Evolutionary conservation across 2,113 vertebrate genomes (phyloP), one percentile per base, ranked within the genome.

Genomic region (Shinisaurus crocodilurus): DNA sequence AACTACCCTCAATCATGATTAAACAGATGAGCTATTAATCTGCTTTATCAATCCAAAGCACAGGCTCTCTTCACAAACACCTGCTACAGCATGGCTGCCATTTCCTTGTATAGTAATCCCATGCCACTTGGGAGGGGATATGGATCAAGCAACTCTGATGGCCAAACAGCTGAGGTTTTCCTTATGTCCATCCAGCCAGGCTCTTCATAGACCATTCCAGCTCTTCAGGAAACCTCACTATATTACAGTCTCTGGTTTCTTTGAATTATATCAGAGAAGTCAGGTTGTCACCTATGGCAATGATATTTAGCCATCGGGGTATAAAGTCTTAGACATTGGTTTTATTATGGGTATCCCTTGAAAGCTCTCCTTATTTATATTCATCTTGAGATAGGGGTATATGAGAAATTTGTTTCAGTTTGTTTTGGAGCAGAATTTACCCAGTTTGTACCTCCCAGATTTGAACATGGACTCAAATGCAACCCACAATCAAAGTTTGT

Each of bases 1-100:
- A 93, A 92, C 86, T 93, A 95, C 92, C 87, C 95, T 76, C 84
- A 88, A 57, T 89, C 86, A 95, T 95, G 95, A 93, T 88, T 93
- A 29, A 82, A 40, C 16, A 27, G 45, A 15, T 16, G 76, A 70
- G 29, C 65, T 72, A 70, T 37, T 2, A 16, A 94, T 90, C 70
- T 93, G 29, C 27, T 95, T 95, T 88, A 90, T 93, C 93, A 93
- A 93, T 50, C 50, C 91, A 70, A 32, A 67, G 5, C 63, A 43
- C 40, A 69, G 57, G 48, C 20, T 83, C 27, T 6, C 45, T 50
- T 50, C 84, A 74, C 34, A 54, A 43, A 43, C 25, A 77, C 12
- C 20, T 48, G 12, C 12, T 48, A 50, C 43, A 79, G 18, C 43
- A 48, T 79, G 45, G 43, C 1, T 48, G 76, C 43, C 43, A 29